Evolutionary conservation across 2,888 invertebrate genomes (phyloP), one percentile per base, ranked within the genome.

Genomic region (Ceraclea dissimilis): DNA sequence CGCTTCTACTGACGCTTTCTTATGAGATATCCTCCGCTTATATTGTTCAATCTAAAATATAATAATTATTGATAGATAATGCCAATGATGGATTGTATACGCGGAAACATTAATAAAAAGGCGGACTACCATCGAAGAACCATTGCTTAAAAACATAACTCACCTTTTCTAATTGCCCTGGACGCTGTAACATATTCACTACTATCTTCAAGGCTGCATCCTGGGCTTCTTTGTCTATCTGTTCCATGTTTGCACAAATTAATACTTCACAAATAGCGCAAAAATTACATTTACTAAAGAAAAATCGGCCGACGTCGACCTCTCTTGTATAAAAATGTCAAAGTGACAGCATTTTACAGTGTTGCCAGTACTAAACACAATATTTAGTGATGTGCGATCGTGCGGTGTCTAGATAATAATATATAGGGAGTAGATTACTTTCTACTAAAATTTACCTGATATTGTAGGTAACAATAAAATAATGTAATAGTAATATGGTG

Each of bases 111-210:
- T 6, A 31, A 31, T 8, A 31, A 31, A 8, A 31, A 8, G 11
- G 11, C 6, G 31, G 31, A 8, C 6, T 8, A 8, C 8, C 8
- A 31, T 8, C 31, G 31, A 31, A 31, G 11, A 31, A 8, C 8
- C 6, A 31, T 11, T 31, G 11, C 31, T 8, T 31, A 31, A 31
- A 31, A 31, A 31, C 6, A 31, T 31, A 31, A n/a, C 68, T 6
- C 63, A 86, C 85, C 75, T 93, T 97, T 70, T 98, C 98, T 59
- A 99, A 73, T 68, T 98, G 97, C 13, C 95, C 97, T 1, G 97
- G 94, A 52, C 93, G 81, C 73, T 95, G 94, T 65, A 96, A 81
- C 83, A 95, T 88, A 68, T 91, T 94, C 67, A 91, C 88, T 4
- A 96, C 90, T 74, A 90, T 88, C 67, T 88, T 88, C 48, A 86